Conservation (phyloP, 37 sponge, comb jelly and placozoan species). For the Hexactinellida sp. region DNA sequence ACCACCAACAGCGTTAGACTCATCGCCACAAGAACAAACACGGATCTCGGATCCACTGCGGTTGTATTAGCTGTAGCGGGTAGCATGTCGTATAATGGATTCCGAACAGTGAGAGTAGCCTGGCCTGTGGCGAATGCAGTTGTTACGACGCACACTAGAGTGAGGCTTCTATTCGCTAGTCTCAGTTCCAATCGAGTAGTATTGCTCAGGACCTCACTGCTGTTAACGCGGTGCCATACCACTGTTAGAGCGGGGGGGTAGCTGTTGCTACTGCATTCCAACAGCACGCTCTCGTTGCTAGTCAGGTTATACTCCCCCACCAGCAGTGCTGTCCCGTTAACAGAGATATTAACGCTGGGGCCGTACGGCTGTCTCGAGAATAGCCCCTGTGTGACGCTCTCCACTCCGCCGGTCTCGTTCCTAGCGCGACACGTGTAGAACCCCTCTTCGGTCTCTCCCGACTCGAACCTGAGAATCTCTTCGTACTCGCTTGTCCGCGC, state of each 20-base stretch:
- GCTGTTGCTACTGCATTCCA: neutral
- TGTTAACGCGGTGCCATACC: neutral
- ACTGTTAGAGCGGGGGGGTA: neutral
- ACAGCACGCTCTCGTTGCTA: neutral
- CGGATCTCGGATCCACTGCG: neutral
- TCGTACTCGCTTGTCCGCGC: neutral
- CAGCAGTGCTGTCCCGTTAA: neutral
- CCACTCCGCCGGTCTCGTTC: neutral
- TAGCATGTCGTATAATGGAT: neutral
- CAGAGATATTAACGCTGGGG: neutral
- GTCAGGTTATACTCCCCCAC: neutral
- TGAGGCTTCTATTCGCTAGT: neutral
- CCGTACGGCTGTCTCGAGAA: neutral
- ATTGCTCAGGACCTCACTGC: neutral
- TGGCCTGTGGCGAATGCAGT: neutral
- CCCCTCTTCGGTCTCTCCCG: neutral
- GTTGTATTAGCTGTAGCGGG: neutral
- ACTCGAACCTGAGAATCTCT: neutral
- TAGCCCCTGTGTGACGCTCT: neutral
- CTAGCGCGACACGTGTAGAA: conserved; percentile 5
- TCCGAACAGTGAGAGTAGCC: neutral
- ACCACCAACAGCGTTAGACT: neutral
- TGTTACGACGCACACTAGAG: neutral
- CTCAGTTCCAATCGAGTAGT: neutral
- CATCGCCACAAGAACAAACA: neutral